Evolutionary conservation across 1,140 invertebrate genomes (phyloP), one percentile per base, ranked within the genome.

Genomic region (Metaphire vulgaris): DNA sequence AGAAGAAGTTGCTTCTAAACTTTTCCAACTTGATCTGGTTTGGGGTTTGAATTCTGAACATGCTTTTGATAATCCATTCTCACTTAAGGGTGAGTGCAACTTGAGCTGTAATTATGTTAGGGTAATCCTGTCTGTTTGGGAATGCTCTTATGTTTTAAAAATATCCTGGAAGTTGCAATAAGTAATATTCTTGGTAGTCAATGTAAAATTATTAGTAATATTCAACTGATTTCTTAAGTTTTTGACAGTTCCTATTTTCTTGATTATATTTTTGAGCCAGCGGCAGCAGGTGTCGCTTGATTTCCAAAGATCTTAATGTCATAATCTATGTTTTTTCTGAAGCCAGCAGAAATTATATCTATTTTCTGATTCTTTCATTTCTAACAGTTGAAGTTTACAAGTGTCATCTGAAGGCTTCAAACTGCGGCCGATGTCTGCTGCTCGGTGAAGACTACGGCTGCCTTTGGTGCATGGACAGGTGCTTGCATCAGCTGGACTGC

Each of bases 361-460:
- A n/a, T n/a, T n/a, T n/a, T n/a, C n/a, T n/a, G n/a, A n/a, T n/a
- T 56, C 6, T 56, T 56, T 56, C 21, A 12, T 56, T 56, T 21
- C 21, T 6, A 56, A 31, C 72, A 73, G 72, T 34, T 33, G 72
- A 73, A 56, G 72, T 73, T 41, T 73, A 33, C 41, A 41, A 73
- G 15, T 73, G 72, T 41, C 32, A 15, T 41, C n/a, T 29, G 2
- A 34, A 34, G 41, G 72, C 32, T n/a, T 21, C 6, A n/a, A 56
- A 34, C 29, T 73, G 72, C 30, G 72, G 72, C 14, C 33, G 26
- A 16, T 73, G 72, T 26, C 28, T 73, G 1, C 41, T 73, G 33
- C 33, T 73, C 16, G 72, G 56, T n/a, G n/a, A 21, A n/a, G 41
- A 26, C 6, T 41, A 34, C 0, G 28, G 56, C 41, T 73, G 72